These are phyloP conservation scores for Eupleurogrammus muticus DNA, from an alignment of 2,797 vertebrate species.

Conservation along the genomic window DNA sequence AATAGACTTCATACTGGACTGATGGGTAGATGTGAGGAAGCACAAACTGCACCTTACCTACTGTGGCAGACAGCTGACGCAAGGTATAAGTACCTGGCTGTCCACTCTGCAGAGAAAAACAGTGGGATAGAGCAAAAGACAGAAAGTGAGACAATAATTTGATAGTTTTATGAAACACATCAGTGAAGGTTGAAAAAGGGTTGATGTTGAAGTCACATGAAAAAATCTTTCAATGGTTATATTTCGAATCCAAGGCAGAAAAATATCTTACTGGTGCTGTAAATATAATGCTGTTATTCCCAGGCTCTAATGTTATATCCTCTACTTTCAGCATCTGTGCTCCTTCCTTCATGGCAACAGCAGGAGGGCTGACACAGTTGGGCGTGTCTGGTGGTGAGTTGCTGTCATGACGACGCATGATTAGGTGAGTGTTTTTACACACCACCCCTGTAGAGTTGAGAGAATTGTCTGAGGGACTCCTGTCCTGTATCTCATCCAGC, in stretches of 20 bases:
- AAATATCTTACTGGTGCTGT: slow-evolving; percentile 86
- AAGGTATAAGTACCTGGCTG: slow-evolving; percentile 93
- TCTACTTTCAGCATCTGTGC: slow-evolving; percentile 86
- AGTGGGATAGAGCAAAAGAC: not conserved
- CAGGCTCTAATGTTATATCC: slow-evolving; percentile 88
- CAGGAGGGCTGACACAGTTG: slow-evolving; percentile 62
- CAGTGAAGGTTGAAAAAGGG: not conserved
- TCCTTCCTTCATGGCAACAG: slow-evolving; percentile 87
- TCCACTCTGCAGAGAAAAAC: slow-evolving; percentile 82
- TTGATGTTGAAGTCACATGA: not conserved
- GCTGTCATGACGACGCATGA: slow-evolving; percentile 89
- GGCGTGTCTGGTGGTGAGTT: slow-evolving; percentile 82
- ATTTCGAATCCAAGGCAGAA: not conserved
- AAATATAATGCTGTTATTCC: slow-evolving; percentile 90
- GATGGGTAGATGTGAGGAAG: slow-evolving; percentile 94
- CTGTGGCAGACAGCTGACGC: slow-evolving; percentile 90
- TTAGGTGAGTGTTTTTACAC: slow-evolving; percentile 94
- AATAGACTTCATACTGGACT: slow-evolving; percentile 95
- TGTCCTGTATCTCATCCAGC: slow-evolving; percentile 90
- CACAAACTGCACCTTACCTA: slow-evolving; percentile 92
- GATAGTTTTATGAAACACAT: not conserved
- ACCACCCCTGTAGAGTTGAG: slow-evolving; percentile 90
- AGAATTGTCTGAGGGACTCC: slow-evolving; percentile 91
- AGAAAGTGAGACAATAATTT: not conserved
- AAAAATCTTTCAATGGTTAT: not conserved